Evolutionary conservation across 2,113 vertebrate species (phyloP), one percentile per base, ranked within the genome.

Genomic region (Cepphus grylle): DNA sequence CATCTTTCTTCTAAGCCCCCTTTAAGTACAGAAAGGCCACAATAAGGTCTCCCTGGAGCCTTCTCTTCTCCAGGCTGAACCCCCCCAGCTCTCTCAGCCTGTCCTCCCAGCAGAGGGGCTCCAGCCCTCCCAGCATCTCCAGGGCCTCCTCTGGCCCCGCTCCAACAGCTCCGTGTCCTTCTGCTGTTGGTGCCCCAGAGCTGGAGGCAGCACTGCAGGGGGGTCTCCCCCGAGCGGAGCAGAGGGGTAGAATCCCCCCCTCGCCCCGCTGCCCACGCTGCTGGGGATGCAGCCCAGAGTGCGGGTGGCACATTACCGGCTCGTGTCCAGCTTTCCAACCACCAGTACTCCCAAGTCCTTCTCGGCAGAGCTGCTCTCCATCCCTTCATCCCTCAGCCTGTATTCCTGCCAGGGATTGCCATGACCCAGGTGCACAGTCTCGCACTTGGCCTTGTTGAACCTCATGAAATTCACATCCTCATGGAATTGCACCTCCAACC

Each of bases 321-420:
- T 72, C 56, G 11, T 12, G 67, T 18, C 11, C 45, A 63, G 26
- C 8, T 43, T 25, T 15, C 19, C 23, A 40, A 7, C n/a, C 42
- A 17, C 7, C 42, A 29, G 45, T 2, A 67, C 1, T 6, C 23
- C 30, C 25, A 42, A 53, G 42, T 18, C 34, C 49, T 38, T 56
- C 40, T n/a, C 15, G 0, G 3, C 36, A 61, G 55, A 23, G 23
- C 55, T 66, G 34, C 34, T 40, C 18, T 56, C 47, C 2, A 36
- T 4, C 27, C 58, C 17, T 17, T 17, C 70, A 34, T 36, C 17
- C 18, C 15, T 11, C 52, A 49, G 42, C 22, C n/a, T 29, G 12
- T 12, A 6, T 0, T 9, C 17, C 14, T 18, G 50, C 10, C 0
- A 0, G 55, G 15, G n/a, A 7, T 2, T 71, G 23, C 15, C 36